Percentiles rank a stretch among this genome's conserved stretches.
Evolutionary conservation across 2,113 vertebrate genomes (phyloP).

Genomic region (Callospermophilus lateralis): DNA sequence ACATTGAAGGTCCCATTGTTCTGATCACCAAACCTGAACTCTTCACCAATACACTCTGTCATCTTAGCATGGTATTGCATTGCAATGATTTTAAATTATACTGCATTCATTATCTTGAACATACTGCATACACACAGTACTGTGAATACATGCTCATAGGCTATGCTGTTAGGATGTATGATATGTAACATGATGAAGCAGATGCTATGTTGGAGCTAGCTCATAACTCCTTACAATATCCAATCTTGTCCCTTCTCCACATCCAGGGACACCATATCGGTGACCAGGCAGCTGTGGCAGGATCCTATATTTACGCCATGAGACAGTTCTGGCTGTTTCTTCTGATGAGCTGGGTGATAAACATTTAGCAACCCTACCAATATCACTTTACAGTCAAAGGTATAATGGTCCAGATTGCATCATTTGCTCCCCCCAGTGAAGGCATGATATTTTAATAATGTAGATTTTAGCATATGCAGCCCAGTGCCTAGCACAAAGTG

Average conservation of each 20-base stretch:
- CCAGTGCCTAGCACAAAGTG: neutral
- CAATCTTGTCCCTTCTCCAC: neutral
- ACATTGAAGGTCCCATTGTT: neutral
- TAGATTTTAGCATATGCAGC: neutral
- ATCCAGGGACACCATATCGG: neutral
- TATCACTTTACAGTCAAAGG: neutral
- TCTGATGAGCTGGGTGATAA: neutral
- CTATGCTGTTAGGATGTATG: neutral
- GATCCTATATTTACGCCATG: neutral
- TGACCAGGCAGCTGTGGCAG: neutral
- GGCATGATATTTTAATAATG: neutral
- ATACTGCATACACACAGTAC: neutral
- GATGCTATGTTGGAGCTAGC: neutral
- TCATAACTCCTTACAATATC: neutral
- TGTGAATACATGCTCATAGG: neutral
- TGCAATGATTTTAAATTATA: neutral
- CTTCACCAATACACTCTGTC: neutral
- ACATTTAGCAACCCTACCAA: neutral
- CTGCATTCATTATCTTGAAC: neutral
- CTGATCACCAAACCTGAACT: neutral
- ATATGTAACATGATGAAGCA: neutral
- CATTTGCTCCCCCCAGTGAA: neutral
- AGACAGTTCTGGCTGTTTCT: neutral
- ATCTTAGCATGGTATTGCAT: neutral
- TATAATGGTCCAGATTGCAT: neutral